These are phyloP conservation scores for Pecten maximus DNA, from an alignment of 2,888 invertebrate genomes.

Conservation along the genomic window DNA sequence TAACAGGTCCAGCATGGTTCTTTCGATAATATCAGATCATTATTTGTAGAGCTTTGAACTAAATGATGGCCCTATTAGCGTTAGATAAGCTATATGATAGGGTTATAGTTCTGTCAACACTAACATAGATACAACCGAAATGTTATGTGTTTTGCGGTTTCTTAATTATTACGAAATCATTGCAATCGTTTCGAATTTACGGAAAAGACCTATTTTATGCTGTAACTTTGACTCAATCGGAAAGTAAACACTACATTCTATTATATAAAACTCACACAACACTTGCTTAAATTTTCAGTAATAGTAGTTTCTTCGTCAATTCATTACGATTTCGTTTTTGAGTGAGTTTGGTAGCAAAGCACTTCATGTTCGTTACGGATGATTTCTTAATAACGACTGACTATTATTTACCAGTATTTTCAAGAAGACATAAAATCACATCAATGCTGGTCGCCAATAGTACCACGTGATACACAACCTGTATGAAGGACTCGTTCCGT, in stretches of 20 bases:
- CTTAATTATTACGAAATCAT: neutral
- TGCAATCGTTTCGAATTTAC: neutral
- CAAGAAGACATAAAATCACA: neutral
- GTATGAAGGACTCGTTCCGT: neutral
- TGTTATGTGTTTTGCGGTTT: neutral
- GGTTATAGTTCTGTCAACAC: neutral
- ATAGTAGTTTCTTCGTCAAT: neutral
- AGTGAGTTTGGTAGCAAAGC: neutral
- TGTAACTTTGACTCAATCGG: neutral
- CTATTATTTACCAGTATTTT: neutral
- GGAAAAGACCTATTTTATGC: neutral
- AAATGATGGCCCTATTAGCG: neutral
- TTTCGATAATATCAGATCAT: neutral
- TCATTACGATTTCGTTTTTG: neutral
- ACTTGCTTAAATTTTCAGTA: neutral
- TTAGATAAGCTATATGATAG: neutral
- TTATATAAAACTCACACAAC: neutral
- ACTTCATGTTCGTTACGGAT: neutral
- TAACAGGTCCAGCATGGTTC: neutral
- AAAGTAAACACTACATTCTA: neutral
- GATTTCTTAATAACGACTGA: neutral
- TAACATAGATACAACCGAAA: neutral
- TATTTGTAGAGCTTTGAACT: neutral
- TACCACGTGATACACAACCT: neutral
- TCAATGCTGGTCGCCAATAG: neutral